phyloP scores from a whole-genome alignment of 1,140 invertebrate species.

The Mamestra configurata region DNA sequence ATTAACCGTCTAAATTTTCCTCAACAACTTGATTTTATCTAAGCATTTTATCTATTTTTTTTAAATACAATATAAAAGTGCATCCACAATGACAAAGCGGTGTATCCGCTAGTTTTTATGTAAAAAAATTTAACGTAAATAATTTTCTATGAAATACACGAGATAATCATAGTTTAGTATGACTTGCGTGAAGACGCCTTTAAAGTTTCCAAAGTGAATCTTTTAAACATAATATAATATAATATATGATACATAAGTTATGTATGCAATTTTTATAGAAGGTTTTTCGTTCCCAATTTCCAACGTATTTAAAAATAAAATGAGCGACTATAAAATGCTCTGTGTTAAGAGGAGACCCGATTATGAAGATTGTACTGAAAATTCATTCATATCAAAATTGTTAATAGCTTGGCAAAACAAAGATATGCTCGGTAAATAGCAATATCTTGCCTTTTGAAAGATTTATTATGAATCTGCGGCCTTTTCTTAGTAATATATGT shows the following conservation, averaged over 20 bases:
- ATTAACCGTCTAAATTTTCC: no score
- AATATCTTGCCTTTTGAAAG: no score
- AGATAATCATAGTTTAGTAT: conserved; percentile 3
- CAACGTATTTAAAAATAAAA: background rate
- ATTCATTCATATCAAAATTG: background rate
- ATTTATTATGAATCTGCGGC: background rate
- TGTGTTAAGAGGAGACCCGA: no score
- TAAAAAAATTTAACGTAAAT: background rate
- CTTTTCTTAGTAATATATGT: background rate
- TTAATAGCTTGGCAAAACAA: no score
- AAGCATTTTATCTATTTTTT: no score
- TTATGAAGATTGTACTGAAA: background rate
- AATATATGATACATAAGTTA: conserved; percentile 1
- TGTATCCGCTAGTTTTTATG: conserved; percentile 1
- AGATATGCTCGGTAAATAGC: no score
- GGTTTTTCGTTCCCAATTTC: background rate
- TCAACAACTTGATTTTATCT: no score
- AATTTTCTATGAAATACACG: conserved; percentile 25
- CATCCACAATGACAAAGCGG: background rate
- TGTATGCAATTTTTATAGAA: conserved; percentile 18
- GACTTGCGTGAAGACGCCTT: background rate
- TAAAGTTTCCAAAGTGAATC: background rate
- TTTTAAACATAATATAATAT: background rate
- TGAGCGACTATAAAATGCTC: no score
- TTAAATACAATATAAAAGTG: conserved; percentile 9